Evolutionary conservation across 1,140 invertebrate genomes (phyloP), one percentile per base, ranked within the genome.

Genomic region (Micrasema minimum): DNA sequence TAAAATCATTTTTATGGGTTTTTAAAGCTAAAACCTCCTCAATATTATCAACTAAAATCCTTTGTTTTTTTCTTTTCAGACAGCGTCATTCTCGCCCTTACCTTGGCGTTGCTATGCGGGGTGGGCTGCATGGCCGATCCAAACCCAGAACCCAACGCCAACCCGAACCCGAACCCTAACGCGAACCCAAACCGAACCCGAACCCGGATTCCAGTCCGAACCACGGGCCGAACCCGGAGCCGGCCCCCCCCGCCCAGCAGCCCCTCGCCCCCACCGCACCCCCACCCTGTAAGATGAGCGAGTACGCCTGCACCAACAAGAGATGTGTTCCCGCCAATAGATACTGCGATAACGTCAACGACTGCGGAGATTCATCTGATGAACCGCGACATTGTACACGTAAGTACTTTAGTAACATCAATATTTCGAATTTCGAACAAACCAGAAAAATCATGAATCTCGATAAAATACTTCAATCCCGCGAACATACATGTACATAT

Each of bases 341-440:
- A 78, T 93, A 89, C 81, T 96, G 94, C 83, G 92, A 96, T 80
- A 90, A 90, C 73, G 85, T 88, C 69, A 91, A 95, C 81, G 92
- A 96, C 79, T 96, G 94, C 77, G 91, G 92, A 1, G 94, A 96
- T 79, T 88, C 88, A 31, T 92, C 90, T 43, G 93, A 96, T 80
- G 94, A 96, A 79, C 90, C 91, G 26, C 86, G 92, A 76, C 91
- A 91, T 79, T 96, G 94, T 79, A 92, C 93, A 80, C 91, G 94
- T 96, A 82, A 93, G 93, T 92, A n/a, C n/a, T n/a, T n/a, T n/a
- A n/a, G n/a, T n/a, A n/a, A n/a, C n/a, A n/a, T n/a, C n/a, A n/a
- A 37, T 2, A 1, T 41, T 41, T 41, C 14, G 10, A n/a, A n/a
- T n/a, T n/a, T n/a, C n/a, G n/a, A n/a, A n/a, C n/a, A n/a, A n/a